Conservation (phyloP, 2,113 vertebrate genomes). For the Microtus ochrogaster region DNA sequence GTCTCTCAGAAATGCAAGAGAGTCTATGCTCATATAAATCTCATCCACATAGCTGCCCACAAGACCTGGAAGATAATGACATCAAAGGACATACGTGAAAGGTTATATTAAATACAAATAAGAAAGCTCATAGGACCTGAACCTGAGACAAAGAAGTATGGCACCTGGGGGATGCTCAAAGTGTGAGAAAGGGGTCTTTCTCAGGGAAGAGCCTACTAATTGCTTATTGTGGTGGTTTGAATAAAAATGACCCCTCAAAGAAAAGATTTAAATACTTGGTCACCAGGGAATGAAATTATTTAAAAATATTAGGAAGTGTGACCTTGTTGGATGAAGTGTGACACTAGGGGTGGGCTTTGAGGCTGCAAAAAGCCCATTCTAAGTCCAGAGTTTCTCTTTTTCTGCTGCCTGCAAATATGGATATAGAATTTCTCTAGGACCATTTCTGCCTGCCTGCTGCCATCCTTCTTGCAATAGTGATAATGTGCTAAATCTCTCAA, state of each 20-base stretch:
- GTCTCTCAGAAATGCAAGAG: background rate
- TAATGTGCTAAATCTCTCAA: background rate
- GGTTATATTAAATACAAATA: background rate
- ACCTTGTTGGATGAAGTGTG: background rate
- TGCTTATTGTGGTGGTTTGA: background rate
- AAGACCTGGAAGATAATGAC: background rate
- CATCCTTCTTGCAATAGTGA: background rate
- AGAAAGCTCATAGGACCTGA: background rate
- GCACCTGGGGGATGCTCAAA: background rate
- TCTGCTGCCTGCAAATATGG: background rate
- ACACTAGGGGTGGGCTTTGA: background rate
- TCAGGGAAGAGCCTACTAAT: background rate
- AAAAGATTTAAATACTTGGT: background rate
- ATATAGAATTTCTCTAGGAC: background rate
- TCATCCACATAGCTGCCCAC: background rate
- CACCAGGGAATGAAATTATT: background rate
- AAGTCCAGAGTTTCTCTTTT: background rate
- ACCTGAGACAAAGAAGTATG: background rate
- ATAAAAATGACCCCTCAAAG: background rate
- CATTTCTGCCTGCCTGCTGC: background rate
- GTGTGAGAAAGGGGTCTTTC: background rate
- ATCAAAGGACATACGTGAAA: background rate
- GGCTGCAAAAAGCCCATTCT: background rate
- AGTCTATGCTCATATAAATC: background rate
- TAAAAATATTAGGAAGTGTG: background rate